A percentile compares a stretch with the other conserved stretches of the same genome.
These are phyloP conservation scores for Furcifer pardalis DNA, from an alignment of 2,797 vertebrate genomes.

Conservation along the genomic window DNA sequence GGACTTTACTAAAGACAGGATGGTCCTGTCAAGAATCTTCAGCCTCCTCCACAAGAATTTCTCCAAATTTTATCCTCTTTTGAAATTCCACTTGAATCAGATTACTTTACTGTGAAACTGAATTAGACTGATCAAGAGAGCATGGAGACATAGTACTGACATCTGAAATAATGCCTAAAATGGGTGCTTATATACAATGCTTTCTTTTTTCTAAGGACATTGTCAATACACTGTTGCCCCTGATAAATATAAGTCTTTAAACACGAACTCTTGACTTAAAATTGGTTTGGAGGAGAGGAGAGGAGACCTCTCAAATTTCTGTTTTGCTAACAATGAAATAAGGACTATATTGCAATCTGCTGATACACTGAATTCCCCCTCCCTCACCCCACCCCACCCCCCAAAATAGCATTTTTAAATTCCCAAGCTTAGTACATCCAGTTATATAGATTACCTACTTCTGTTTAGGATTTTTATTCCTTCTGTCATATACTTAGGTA, in stretches of 20 bases:
- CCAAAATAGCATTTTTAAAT: not conserved
- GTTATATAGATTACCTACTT: not conserved
- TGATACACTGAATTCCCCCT: too few species aligned
- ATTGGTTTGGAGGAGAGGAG: too few species aligned
- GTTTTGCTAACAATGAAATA: conserved; percentile 3
- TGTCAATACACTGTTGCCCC: conserved; percentile 40
- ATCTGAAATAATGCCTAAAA: conserved; percentile 52
- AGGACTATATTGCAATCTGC: too few species aligned
- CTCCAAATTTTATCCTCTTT: too few species aligned
- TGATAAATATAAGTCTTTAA: conserved; percentile 47
- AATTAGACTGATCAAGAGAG: too few species aligned
- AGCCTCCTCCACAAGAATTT: too few species aligned
- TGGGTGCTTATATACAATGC: conserved; percentile 60
- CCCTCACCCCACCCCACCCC: too few species aligned
- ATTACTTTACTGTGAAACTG: too few species aligned
- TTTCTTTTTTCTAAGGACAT: conserved; percentile 55
- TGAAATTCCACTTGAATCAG: too few species aligned
- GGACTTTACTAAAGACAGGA: too few species aligned
- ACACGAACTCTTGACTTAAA: conserved; percentile 9
- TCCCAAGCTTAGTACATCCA: not conserved
- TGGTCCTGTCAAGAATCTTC: too few species aligned
- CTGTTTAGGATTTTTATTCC: not conserved
- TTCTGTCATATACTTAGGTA: not conserved
- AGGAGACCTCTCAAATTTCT: conserved; percentile 7
- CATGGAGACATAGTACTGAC: conserved; percentile 33